These are phyloP conservation scores for Yponomeuta sedellus DNA, from an alignment of 2,888 invertebrate species.

Conservation along the genomic window DNA sequence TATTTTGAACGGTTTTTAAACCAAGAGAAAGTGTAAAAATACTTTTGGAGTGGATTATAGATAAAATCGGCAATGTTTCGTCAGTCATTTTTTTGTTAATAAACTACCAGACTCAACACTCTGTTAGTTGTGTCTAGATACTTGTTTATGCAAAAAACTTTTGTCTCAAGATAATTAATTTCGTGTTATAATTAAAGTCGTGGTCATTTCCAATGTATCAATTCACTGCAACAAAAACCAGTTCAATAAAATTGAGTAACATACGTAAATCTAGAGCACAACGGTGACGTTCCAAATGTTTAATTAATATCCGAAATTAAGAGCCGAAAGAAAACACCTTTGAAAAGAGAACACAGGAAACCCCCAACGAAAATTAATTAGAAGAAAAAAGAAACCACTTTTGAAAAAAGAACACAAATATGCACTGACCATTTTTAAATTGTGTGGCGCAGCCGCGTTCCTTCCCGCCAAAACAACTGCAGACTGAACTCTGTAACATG, in stretches of 20 bases:
- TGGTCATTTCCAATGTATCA: background rate
- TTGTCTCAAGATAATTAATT: no score
- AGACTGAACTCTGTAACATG: conserved; percentile 52
- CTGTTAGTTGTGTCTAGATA: background rate
- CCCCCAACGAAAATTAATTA: background rate
- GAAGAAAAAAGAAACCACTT: background rate
- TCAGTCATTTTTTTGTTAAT: no score
- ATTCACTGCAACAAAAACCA: background rate
- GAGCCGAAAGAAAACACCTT: background rate
- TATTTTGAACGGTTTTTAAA: no score
- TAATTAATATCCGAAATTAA: background rate
- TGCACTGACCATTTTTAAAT: conserved; percentile 59
- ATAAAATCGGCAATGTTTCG: no score
- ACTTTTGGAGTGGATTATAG: no score
- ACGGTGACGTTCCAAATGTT: conserved; percentile 7
- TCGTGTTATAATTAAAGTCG: no score
- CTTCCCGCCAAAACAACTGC: conserved; percentile 33
- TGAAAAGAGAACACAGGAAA: background rate
- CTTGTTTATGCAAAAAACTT: no score
- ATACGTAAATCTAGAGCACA: background rate
- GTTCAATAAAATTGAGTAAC: background rate
- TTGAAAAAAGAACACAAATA: conserved; percentile 11
- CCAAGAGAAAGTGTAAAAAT: no score
- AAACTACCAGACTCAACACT: background rate
- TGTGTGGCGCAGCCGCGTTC: conserved; percentile 4